Evolutionary conservation across 2,888 invertebrate species (phyloP), one percentile per base, ranked within the genome.

Genomic region (Theodoxus fluviatilis): DNA sequence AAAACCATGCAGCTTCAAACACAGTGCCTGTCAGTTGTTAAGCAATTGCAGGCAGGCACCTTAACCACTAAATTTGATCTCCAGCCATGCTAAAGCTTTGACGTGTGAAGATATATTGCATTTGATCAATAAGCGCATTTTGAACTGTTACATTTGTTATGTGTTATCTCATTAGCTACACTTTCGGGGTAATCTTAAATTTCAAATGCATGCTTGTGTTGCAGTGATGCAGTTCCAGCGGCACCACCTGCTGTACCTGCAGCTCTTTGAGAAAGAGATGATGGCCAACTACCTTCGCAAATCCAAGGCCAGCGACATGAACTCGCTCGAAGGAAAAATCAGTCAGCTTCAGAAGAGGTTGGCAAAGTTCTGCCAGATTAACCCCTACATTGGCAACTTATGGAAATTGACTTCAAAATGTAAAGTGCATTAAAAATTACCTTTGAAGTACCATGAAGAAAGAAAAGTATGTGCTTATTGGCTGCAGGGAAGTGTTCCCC

Each of bases 241-340:
- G 25, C 64, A 63, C 25, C 80, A 81, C 57, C 66, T 80, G 49
- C 77, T 78, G 71, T 80, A 80, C 63, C 74, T 83, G 63, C 78
- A 80, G 40, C 71, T 83, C 49, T 84, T 84, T 79, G 84, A 84
- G 76, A 83, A 83, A 59, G 84, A 83, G 71, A 82, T 81, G 79
- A 78, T 81, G 80, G 79, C 80, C 65, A 80, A 80, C 68, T 78
- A 76, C 61, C 72, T 81, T 4, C 70, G 82, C 15, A 70, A 72
- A n/a, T 61, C 72, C 67, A 81, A 80, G 71, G 73, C 76, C 1
- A 70, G 74, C 15, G 74, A 76, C 63, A 77, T 78, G 73, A 74
- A 79, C 25, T 74, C 78, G 6, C 71, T 79, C 28, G 80, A 83
- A 18, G 77, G 73, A 37, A 80, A 78, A n/a, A 73, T 81, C 37